Evolutionary conservation across 2,797 vertebrate genomes (phyloP).

Genomic region (Sylvia borin): DNA sequence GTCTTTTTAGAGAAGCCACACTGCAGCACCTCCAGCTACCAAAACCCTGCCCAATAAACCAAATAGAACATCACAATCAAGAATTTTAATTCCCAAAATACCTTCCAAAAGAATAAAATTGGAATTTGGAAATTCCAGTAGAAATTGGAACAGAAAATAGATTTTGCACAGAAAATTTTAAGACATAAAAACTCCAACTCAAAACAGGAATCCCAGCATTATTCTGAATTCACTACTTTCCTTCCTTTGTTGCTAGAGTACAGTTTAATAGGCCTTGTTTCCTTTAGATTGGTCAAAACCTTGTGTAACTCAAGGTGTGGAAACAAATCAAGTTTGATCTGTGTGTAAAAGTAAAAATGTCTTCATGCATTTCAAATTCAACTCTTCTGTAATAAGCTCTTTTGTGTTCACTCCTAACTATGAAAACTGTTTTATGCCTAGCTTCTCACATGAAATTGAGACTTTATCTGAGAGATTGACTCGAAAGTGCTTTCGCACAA

Average conservation of each 20-base stretch:
- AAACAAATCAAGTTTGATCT: background rate
- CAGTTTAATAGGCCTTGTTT: background rate
- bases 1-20: background rate
- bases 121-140: too few species aligned
- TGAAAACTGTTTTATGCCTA: background rate
- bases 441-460: background rate
- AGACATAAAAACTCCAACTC: background rate
- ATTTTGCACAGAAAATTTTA: background rate
- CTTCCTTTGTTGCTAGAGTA: background rate
- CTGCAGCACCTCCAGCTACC: rapidly evolving
- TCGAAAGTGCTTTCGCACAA: background rate
- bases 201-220: background rate
- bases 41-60: background rate
- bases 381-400: background rate
- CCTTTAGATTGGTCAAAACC: background rate
- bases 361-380: background rate
- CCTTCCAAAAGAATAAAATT: background rate
- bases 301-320: background rate
- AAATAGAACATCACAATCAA: background rate
- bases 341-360: background rate
- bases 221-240: background rate
- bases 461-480: background rate
- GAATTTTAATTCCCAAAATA: background rate
- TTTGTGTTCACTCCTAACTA: background rate
- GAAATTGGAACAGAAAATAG: background rate